Evolutionary conservation across 1,140 invertebrate genomes (phyloP), one percentile per base, ranked within the genome.

Genomic region (Phymastichus coffea): DNA sequence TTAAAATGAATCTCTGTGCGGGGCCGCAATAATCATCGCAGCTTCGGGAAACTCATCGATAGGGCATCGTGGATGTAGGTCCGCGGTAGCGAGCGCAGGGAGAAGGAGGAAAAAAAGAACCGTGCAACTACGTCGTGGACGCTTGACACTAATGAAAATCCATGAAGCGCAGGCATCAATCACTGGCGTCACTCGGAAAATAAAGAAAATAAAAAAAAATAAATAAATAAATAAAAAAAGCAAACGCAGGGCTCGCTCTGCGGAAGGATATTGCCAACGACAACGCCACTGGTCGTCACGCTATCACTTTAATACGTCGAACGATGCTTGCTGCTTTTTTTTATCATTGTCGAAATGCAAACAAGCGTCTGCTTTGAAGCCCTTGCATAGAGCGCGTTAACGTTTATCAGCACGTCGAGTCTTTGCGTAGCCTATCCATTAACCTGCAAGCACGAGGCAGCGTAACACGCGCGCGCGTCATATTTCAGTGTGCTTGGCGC

Each of bases 281-380:
- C 35, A 53, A 23, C 25, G 48, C 52, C 25, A 23, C 30, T 2
- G 26, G 23, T 4, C 20, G 43, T 54, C 23, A 54, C n/a, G n/a
- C 49, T 63, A 63, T 54, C 44, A 53, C 23, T 48, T 54, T 63
- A 58, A 57, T 49, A 51, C 19, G 8, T 35, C 41, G 43, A 33
- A 48, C n/a, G n/a, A n/a, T n/a, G n/a, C n/a, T n/a, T n/a, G n/a
- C n/a, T n/a, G n/a, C n/a, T n/a, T n/a, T n/a, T n/a, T n/a, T n/a
- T n/a, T n/a, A n/a, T n/a, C n/a, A n/a, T n/a, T n/a, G n/a, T n/a
- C n/a, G n/a, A n/a, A n/a, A n/a, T n/a, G n/a, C n/a, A n/a, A n/a
- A n/a, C n/a, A n/a, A n/a, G n/a, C n/a, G n/a, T n/a, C n/a, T n/a
- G n/a, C n/a, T n/a, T n/a, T n/a, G n/a, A n/a, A n/a, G n/a, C n/a